Conservation (phyloP, 2,113 vertebrate species). For the Labeo rohita region DNA sequence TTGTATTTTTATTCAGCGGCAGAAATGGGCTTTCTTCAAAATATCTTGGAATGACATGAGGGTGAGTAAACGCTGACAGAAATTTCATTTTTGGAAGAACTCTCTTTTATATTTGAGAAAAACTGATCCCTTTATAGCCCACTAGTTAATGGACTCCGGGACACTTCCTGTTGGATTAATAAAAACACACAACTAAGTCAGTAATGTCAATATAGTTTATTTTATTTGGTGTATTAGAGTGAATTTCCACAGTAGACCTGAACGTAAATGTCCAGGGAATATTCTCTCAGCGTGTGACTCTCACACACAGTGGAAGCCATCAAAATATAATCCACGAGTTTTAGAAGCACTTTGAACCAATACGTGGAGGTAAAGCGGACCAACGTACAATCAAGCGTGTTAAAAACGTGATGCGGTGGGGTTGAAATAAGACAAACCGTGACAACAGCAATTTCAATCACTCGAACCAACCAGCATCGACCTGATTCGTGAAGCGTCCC, state of each 20-base stretch:
- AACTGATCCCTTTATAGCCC: not conserved
- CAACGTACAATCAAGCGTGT: slow-evolving; percentile 41
- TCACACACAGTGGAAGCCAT: slow-evolving; percentile 54
- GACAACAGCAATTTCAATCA: slow-evolving; percentile 30
- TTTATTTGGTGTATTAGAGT: slow-evolving; percentile 62
- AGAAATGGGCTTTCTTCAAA: not conserved
- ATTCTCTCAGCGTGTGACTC: slow-evolving; percentile 30
- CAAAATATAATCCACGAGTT: slow-evolving; percentile 51
- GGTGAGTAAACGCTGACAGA: not conserved
- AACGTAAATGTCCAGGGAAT: slow-evolving; percentile 46
- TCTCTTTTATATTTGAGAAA: not conserved
- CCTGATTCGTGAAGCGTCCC: slow-evolving; percentile 42
- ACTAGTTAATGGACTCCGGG: not conserved
- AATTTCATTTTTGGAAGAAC: not conserved
- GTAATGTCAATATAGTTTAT: slow-evolving; percentile 49
- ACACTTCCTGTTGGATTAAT: not conserved
- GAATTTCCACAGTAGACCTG: slow-evolving; percentile 46
- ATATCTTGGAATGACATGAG: not conserved
- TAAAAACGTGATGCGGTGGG: slow-evolving; percentile 43
- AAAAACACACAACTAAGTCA: slow-evolving; percentile 1
- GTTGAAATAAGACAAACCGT: slow-evolving; percentile 44
- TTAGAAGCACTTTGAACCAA: slow-evolving; percentile 58
- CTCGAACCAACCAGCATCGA: slow-evolving; percentile 17
- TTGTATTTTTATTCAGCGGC: too few relatives aligned
- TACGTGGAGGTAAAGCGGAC: slow-evolving; percentile 49